A percentile compares a stretch with the other conserved stretches of the same genome.
Conservation (phyloP, 2,888 invertebrate species). For the Electrophaes corylata region DNA sequence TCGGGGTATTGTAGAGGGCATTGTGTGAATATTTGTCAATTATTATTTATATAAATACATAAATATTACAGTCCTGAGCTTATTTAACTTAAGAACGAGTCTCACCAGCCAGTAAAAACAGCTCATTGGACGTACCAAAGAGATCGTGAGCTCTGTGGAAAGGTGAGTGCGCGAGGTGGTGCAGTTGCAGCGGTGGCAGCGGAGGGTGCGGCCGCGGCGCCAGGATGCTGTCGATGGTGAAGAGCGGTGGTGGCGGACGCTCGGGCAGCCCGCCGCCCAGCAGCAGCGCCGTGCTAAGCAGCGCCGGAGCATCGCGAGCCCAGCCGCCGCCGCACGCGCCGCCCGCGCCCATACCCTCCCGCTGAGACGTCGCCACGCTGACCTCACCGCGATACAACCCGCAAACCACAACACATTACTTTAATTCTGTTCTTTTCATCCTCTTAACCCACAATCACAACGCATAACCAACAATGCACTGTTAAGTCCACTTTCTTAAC, state of each 20-base stretch:
- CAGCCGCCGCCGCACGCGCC: slow-evolving; percentile 60
- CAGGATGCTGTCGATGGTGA: slow-evolving; percentile 94
- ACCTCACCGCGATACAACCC: slow-evolving; percentile 35
- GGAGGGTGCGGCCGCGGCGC: slow-evolving; percentile 88
- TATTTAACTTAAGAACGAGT: slow-evolving; percentile 4
- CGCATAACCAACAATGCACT: slow-evolving; percentile 17
- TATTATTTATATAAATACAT: no score
- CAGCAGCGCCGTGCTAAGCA: slow-evolving; percentile 81
- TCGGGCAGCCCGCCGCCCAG: slow-evolving; percentile 74
- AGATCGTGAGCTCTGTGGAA: slow-evolving; percentile 91
- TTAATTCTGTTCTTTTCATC: slow-evolving; percentile 41
- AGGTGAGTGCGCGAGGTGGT: slow-evolving; percentile 86
- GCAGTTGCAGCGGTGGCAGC: slow-evolving; percentile 82
- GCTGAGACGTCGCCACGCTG: slow-evolving; percentile 69
- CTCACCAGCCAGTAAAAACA: slow-evolving; percentile 41
- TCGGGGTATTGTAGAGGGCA: no score
- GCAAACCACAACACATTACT: slow-evolving; percentile 43
- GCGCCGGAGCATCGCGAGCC: slow-evolving; percentile 76
- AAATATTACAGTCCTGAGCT: neutral
- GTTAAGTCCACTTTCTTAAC: neutral
- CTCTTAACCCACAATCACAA: slow-evolving; percentile 27
- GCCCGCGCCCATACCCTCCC: slow-evolving; percentile 45
- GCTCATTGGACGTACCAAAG: slow-evolving; percentile 86
- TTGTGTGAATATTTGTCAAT: no score
- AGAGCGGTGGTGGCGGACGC: slow-evolving; percentile 85